Conservation (phyloP, 2,888 invertebrate genomes). For the Odontocerum albicorne region DNA sequence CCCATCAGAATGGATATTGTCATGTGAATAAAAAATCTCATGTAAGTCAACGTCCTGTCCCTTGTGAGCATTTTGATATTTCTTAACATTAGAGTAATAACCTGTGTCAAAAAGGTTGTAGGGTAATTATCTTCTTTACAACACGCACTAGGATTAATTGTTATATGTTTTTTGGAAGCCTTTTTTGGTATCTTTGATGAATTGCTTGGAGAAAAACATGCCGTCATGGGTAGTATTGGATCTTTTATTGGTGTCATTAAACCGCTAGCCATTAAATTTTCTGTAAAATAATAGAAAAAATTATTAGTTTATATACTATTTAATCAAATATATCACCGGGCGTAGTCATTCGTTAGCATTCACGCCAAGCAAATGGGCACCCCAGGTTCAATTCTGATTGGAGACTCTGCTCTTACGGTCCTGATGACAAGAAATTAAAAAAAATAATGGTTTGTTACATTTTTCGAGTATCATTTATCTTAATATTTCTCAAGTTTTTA, state of each 20-base stretch:
- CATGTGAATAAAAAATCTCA: slow-evolving; percentile 78
- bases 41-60: slow-evolving; percentile 73
- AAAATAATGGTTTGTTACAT: no score
- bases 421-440: no score
- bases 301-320: no score
- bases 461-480: no score
- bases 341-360: no score
- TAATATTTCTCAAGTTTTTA: no score
- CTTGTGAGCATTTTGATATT: slow-evolving; percentile 67
- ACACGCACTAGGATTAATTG: slow-evolving; percentile 30
- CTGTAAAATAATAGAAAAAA: slow-evolving; percentile 41
- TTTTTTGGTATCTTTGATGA: slow-evolving; percentile 36
- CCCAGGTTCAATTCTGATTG: no score
- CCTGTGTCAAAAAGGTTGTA: slow-evolving; percentile 60
- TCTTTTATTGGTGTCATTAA: slow-evolving; percentile 55
- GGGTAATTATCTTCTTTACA: slow-evolving; percentile 53
- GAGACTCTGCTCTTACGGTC: no score
- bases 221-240: slow-evolving; percentile 42
- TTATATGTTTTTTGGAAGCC: slow-evolving; percentile 30
- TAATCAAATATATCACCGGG: no score
- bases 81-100: slow-evolving; percentile 62
- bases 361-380: no score
- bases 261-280: slow-evolving; percentile 55
- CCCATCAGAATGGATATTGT: slow-evolving; percentile 82
- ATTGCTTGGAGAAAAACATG: slow-evolving; percentile 39